Evolutionary conservation across 2,797 vertebrate genomes (phyloP), one percentile per base, ranked within the genome.

Genomic region (Coregonus ussuriensis): DNA sequence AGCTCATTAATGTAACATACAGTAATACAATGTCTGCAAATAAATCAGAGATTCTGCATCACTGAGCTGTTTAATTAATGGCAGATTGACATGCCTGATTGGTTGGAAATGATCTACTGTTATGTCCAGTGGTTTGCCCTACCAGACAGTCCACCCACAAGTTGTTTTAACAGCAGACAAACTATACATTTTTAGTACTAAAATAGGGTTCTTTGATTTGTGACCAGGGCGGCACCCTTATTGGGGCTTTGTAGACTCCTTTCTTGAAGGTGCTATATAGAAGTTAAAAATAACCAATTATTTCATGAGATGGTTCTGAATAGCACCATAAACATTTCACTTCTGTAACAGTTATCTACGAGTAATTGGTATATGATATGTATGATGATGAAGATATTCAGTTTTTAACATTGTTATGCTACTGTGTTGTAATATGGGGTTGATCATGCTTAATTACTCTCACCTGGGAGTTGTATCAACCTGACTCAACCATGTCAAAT

Each of bases 401-500:
- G 18, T 59, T 21, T 59, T 21, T 59, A 59, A 21, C 56, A 59
- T 59, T n/a, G 18, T 63, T 63, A 63, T 63, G 59, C 25, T 25
- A 63, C 59, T 25, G 59, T 63, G 59, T 63, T 63, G 59, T 63
- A 63, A 4, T 63, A 63, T 63, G 59, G 59, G n/a, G 59, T 63
- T 25, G 59, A 25, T 63, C n/a, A 25, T 25, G 59, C n/a, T 63
- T 63, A 21, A 63, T 63, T 25, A 63, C 59, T 63, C 59, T 63
- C 59, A 63, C 59, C 59, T 63, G 59, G n/a, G n/a, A 63, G 59
- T 63, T 63, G 59, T 63, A 25, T 63, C 59, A 63, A 63, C 59
- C 59, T 63, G 59, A 63, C 25, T 63, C 59, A 63, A 63, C 59
- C 59, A 63, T 63, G 59, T 63, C 59, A 63, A 63, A 63, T 63